These are phyloP conservation scores for Poecilia wingei DNA, from an alignment of 2,797 vertebrate species.

Conservation along the genomic window DNA sequence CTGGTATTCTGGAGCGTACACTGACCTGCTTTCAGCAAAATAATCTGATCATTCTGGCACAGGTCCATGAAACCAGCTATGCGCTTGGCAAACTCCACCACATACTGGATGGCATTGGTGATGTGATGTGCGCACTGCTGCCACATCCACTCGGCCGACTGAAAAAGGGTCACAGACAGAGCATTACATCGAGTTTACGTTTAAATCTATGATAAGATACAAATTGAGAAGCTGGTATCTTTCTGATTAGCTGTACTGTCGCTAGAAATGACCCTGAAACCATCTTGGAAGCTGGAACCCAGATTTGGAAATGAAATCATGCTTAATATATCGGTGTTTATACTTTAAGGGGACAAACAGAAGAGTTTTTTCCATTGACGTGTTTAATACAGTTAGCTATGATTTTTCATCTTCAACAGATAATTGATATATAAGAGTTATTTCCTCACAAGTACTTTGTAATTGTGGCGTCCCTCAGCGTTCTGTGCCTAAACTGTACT, in stretches of 20 bases:
- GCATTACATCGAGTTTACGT: neutral
- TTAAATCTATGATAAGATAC: neutral
- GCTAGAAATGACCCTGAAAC: neutral
- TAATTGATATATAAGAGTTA: neutral
- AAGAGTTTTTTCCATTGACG: neutral
- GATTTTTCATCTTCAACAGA: neutral
- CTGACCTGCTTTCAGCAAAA: constrained; percentile 94
- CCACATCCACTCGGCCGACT: constrained; percentile 94
- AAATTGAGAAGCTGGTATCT: neutral
- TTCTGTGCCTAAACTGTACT: neutral
- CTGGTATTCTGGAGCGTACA: constrained; percentile 32
- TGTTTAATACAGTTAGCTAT: neutral
- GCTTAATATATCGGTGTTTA: neutral
- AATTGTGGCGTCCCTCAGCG: neutral
- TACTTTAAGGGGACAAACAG: neutral
- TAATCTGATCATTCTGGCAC: constrained; percentile 95
- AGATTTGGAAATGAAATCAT: neutral
- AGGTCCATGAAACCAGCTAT: constrained; percentile 93
- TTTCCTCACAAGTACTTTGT: neutral
- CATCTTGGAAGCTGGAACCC: neutral
- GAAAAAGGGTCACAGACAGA: constrained; percentile 22
- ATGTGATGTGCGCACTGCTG: constrained; percentile 91
- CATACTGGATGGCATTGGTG: constrained; percentile 92
- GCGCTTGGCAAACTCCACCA: constrained; percentile 94
- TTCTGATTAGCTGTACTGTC: neutral